Percentiles rank a stretch among this genome's conserved stretches.
phyloP scores from a whole-genome alignment of 1,140 invertebrate genomes.

The Brachionus koreanus region DNA sequence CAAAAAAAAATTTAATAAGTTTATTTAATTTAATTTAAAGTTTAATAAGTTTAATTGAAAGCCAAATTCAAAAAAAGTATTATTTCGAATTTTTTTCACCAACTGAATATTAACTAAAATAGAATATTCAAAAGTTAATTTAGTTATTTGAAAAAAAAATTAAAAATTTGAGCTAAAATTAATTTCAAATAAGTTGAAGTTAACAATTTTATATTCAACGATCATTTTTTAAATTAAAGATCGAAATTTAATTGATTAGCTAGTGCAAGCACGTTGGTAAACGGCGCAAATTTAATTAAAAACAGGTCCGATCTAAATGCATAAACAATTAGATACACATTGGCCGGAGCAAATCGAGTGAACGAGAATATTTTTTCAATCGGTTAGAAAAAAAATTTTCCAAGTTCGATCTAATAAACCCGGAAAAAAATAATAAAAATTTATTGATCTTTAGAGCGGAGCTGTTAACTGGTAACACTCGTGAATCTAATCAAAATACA shows the following conservation, averaged over 20 bases:
- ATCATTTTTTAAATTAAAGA: background rate
- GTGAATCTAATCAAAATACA: slow-evolving; percentile 12
- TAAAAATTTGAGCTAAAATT: background rate
- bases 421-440: background rate
- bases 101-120: no score
- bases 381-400: background rate
- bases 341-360: background rate
- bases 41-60: no score
- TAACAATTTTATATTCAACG: background rate
- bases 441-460: slow-evolving; percentile 10
- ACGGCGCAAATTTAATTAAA: background rate
- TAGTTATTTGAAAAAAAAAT: background rate
- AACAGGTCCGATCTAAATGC: background rate
- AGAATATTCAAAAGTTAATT: background rate
- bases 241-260: background rate
- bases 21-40: no score
- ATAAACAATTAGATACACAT: background rate
- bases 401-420: background rate
- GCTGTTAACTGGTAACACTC: slow-evolving; percentile 18
- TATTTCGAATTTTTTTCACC: no score
- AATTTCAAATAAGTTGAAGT: background rate
- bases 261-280: background rate
- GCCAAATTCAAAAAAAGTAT: no score
- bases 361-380: background rate
- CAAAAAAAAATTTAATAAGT: no score